phyloP scores from a whole-genome alignment of 2,888 invertebrate species.

The Pachycephus smyrnensis region DNA sequence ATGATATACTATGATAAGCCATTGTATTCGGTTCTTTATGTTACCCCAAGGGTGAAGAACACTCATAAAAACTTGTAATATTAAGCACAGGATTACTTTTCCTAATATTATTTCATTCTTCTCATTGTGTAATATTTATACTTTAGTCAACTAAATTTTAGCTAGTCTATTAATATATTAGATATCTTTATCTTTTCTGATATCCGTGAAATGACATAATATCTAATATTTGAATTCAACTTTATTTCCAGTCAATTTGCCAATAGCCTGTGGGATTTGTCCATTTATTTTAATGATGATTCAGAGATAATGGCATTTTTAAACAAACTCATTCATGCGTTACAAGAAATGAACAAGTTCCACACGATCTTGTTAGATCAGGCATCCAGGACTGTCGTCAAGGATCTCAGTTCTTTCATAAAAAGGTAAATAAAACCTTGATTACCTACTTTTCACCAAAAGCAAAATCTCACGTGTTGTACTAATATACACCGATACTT shows the following conservation, averaged over 20 bases:
- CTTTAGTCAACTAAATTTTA: not conserved
- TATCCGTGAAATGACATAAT: not conserved
- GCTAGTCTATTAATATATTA: not conserved
- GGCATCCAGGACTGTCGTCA: slow-evolving; percentile 89
- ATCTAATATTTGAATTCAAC: not conserved
- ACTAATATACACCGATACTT: not conserved
- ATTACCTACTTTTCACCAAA: not conserved
- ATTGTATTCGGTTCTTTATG: slow-evolving; percentile 20
- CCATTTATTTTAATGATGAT: slow-evolving; percentile 88
- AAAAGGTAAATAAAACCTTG: slow-evolving; percentile 77
- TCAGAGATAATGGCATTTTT: slow-evolving; percentile 83
- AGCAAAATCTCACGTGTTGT: not conserved
- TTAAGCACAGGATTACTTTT: not conserved
- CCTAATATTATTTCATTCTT: not conserved
- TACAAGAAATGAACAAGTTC: slow-evolving; percentile 94
- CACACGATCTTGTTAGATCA: slow-evolving; percentile 92
- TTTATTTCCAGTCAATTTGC: slow-evolving; percentile 77
- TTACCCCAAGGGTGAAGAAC: not conserved
- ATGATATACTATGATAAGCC: slow-evolving; percentile 26
- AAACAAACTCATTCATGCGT: slow-evolving; percentile 80
- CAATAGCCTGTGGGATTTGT: slow-evolving; percentile 91
- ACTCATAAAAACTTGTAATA: not conserved
- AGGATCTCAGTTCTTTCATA: slow-evolving; percentile 90
- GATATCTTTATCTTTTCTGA: not conserved
- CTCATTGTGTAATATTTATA: too few relatives aligned